Conservation (phyloP, 2,888 invertebrate species). For the Morpho helenor region DNA sequence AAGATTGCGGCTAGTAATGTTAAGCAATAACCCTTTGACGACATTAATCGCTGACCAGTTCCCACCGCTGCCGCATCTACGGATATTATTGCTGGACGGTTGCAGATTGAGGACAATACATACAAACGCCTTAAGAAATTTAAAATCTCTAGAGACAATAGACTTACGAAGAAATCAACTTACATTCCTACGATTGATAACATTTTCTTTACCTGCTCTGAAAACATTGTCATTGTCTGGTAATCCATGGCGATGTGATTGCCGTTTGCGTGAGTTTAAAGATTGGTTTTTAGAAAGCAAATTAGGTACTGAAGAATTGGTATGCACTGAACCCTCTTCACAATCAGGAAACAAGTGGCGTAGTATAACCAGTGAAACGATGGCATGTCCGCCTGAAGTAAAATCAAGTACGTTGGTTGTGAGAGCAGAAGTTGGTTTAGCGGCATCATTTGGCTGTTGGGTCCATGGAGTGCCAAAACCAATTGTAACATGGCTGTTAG, state of each 20-base stretch:
- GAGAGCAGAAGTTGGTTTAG: conserved; percentile 89
- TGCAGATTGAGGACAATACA: conserved; percentile 88
- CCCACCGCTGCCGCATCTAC: conserved; percentile 88
- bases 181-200: conserved; percentile 79
- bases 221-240: conserved; percentile 90
- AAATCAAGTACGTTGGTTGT: conserved; percentile 79
- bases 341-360: conserved; percentile 88
- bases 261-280: conserved; percentile 89
- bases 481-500: conserved; percentile 89
- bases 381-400: conserved; percentile 90
- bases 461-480: conserved; percentile 92
- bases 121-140: conserved; percentile 86
- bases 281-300: conserved; percentile 91
- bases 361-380: conserved; percentile 84
- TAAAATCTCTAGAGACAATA: conserved; percentile 86
- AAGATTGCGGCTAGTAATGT: conserved; percentile 85
- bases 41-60: conserved; percentile 88
- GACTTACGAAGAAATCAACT: conserved; percentile 90
- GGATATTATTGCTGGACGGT: conserved; percentile 88
- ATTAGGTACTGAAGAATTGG: conserved; percentile 86
- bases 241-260: conserved; percentile 95
- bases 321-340: conserved; percentile 85
- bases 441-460: conserved; percentile 89
- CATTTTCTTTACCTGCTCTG: conserved; percentile 84
- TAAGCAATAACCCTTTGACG: conserved; percentile 90